Conservation (phyloP, 2,797 vertebrate species). For the Gymnoscopelus microlampas region DNA sequence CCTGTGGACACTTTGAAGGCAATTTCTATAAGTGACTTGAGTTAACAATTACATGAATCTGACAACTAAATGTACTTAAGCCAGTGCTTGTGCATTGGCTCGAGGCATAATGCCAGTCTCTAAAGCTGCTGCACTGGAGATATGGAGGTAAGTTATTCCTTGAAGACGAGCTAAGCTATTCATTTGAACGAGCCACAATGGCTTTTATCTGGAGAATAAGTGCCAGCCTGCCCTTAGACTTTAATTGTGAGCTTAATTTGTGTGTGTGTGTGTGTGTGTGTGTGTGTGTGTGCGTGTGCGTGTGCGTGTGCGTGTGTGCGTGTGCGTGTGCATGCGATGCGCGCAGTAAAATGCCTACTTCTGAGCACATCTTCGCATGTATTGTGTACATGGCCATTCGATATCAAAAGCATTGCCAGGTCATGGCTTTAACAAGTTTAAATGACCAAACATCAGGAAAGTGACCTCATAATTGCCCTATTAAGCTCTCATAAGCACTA, state of each 20-base stretch:
- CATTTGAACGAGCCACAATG: constrained; percentile 4
- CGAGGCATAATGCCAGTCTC: not conserved
- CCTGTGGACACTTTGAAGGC: constrained; percentile 36
- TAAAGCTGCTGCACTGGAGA: not conserved
- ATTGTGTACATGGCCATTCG: not conserved
- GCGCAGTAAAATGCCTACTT: not conserved
- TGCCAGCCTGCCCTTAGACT: constrained; percentile 9
- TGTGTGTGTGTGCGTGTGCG: not conserved
- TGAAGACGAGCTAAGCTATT: constrained; percentile 24
- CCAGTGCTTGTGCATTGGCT: constrained; percentile 20
- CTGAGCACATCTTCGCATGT: not conserved
- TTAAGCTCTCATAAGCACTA: constrained; percentile 26
- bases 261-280: not conserved
- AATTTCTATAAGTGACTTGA: constrained; percentile 33
- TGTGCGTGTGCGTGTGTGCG: no score
- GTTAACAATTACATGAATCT: constrained; percentile 10
- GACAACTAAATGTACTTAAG: constrained; percentile 14
- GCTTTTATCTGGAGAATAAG: constrained; percentile 22
- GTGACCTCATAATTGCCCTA: constrained; percentile 20
- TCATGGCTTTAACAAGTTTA: constrained; percentile 8
- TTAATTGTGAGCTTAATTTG: not conserved
- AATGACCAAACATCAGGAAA: constrained; percentile 26
- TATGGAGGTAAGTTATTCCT: constrained; percentile 5
- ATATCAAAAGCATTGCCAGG: constrained; percentile 8
- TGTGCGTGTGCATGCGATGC: no score